Conservation (phyloP, 2,797 vertebrate species). For the Lemur catta region DNA sequence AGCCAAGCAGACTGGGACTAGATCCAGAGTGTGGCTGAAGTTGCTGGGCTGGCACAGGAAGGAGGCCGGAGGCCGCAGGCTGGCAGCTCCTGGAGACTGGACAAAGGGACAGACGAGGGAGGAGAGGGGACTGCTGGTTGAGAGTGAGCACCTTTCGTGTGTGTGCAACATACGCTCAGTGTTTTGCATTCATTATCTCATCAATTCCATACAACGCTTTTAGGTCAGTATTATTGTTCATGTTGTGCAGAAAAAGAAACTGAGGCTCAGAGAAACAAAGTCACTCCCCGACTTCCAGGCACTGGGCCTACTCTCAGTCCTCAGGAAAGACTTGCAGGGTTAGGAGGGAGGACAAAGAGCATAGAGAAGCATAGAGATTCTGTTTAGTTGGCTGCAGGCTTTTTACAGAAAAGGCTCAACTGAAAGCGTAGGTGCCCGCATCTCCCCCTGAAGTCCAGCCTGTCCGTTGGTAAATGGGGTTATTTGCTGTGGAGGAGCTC, state of each 20-base stretch:
- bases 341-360: not conserved
- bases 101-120: not conserved
- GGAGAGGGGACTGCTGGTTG: not conserved
- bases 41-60: not conserved
- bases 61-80: not conserved
- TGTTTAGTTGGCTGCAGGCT: not conserved
- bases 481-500: not conserved
- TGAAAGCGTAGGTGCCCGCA: fast-evolving
- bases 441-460: not conserved
- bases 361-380: not conserved
- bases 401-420: not conserved
- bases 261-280: not conserved
- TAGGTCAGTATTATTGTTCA: not conserved
- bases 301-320: not conserved
- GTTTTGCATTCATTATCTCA: not conserved
- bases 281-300: not conserved
- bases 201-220: not conserved
- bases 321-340: not conserved
- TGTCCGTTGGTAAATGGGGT: fast-evolving
- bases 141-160: not conserved
- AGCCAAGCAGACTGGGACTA: slow-evolving; percentile 27
- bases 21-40: slow-evolving; percentile 61
- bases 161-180: not conserved
- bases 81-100: not conserved
- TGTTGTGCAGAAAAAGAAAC: not conserved